Conservation (phyloP, 2,888 invertebrate species). For the Leucophora obtusa region DNA sequence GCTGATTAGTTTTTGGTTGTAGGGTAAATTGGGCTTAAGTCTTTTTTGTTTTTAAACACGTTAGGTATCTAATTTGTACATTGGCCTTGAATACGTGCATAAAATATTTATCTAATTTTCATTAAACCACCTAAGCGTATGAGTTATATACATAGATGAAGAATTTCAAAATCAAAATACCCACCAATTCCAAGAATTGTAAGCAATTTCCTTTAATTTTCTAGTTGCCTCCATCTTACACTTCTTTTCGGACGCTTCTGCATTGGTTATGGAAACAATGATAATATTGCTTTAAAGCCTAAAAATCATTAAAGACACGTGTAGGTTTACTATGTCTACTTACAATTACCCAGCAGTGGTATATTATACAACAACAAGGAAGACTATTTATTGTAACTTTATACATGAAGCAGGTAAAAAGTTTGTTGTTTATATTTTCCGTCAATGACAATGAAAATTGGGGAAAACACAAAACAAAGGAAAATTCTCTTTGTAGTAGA, state of each 20-base stretch:
- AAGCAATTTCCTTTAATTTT: background rate
- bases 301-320: conserved; percentile 34
- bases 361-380: conserved; percentile 7
- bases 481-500: conserved; percentile 14
- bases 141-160: background rate
- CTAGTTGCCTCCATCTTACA: background rate
- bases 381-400: background rate
- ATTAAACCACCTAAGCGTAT: background rate
- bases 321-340: conserved; percentile 12
- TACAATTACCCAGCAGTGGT: conserved; percentile 23
- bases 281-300: conserved; percentile 3
- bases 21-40: no score
- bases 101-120: background rate
- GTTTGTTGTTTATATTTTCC: conserved; percentile 38
- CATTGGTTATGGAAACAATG: background rate
- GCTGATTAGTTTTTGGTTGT: no score
- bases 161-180: background rate
- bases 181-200: background rate
- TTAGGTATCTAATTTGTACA: no score
- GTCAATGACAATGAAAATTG: conserved; percentile 59
- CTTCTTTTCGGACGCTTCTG: background rate
- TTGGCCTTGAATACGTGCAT: no score
- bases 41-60: no score
- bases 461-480: conserved; percentile 35
- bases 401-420: conserved; percentile 2